Evolutionary conservation across 1,140 invertebrate species (phyloP).

Genomic region (Caenorhabditis brenneri): DNA sequence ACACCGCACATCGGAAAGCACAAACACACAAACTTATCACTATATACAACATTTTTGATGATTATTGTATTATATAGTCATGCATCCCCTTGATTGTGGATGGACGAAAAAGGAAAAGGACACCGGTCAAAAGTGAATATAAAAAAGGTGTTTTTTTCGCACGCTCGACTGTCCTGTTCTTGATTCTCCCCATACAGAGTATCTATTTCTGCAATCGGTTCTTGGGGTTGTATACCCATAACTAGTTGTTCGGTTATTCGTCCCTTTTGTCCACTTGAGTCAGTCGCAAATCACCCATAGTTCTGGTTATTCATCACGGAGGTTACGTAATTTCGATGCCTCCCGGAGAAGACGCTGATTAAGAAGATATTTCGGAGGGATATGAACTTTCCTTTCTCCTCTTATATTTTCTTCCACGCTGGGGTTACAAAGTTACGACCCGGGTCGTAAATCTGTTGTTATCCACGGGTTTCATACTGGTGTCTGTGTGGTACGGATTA

Average conservation of each 20-base stretch:
- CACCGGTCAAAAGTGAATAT: not conserved
- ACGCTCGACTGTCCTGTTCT: not conserved
- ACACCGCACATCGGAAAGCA: not conserved
- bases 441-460: conserved; percentile 12
- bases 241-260: too few relatives aligned
- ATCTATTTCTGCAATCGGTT: not conserved
- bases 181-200: not conserved
- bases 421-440: conserved; percentile 24
- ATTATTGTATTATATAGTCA: not conserved
- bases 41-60: not conserved
- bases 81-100: not conserved
- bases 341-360: not conserved
- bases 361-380: not conserved
- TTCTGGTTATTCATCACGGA: not conserved
- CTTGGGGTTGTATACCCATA: not conserved
- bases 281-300: conserved; percentile 10
- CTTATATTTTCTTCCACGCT: not conserved
- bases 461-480: not conserved
- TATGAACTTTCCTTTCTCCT: not conserved
- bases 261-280: not conserved
- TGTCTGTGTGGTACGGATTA: too few relatives aligned
- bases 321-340: not conserved
- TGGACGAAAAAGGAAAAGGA: not conserved
- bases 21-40: conserved; percentile 36
- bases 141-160: too few relatives aligned